phyloP scores from a whole-genome alignment of 2,888 invertebrate genomes.

The Hartigia nigra region DNA sequence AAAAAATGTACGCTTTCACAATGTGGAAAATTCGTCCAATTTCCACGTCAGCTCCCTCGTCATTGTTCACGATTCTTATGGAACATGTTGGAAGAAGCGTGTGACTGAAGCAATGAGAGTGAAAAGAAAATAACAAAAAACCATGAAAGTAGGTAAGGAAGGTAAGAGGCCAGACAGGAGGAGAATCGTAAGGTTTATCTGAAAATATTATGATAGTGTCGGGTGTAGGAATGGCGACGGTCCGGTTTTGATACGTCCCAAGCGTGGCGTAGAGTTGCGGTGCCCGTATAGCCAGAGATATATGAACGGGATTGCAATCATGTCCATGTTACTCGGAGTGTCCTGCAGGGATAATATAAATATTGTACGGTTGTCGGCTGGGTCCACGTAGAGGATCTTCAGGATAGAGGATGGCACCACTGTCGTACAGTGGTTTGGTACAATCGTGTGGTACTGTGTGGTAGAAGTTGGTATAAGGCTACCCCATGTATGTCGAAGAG shows the following conservation, averaged over 20 bases:
- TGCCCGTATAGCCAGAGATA: constrained; percentile 58
- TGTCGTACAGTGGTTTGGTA: background rate
- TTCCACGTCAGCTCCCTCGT: background rate
- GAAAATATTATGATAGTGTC: constrained; percentile 58
- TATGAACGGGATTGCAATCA: constrained; percentile 65
- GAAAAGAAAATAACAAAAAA: background rate
- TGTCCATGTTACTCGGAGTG: constrained; percentile 59
- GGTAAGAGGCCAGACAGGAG: constrained; percentile 1
- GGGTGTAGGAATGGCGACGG: constrained; percentile 33
- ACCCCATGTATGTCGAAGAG: background rate
- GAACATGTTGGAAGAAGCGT: background rate
- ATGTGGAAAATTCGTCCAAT: background rate
- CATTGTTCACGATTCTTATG: background rate
- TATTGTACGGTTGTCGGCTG: constrained; percentile 51
- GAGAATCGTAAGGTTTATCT: constrained; percentile 52
- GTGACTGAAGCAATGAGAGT: background rate
- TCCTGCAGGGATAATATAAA: constrained; percentile 64
- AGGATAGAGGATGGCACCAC: background rate
- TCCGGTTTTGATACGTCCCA: constrained; percentile 61
- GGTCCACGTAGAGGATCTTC: background rate
- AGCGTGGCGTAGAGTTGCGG: constrained; percentile 54
- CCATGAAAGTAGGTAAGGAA: background rate
- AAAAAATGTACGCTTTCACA: background rate
- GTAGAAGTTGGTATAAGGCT: background rate
- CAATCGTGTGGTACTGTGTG: background rate